Evolutionary conservation across 2,888 invertebrate genomes (phyloP).

Genomic region (Onchidella celtica): DNA sequence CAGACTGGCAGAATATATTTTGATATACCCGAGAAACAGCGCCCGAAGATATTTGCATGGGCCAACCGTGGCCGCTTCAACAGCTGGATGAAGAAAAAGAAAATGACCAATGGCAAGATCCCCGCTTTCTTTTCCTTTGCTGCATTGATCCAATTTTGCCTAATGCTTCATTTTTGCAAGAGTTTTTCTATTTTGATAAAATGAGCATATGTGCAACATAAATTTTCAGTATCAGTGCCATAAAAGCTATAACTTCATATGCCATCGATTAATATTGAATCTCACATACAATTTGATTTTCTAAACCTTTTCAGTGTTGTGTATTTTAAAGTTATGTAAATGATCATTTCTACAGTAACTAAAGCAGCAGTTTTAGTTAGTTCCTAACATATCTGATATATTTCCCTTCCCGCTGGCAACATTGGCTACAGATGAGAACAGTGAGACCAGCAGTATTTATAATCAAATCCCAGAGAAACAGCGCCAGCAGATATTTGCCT

Average conservation of each 20-base stretch:
- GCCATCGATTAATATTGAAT: no score
- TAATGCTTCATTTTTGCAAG: not conserved
- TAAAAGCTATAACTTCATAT: no score
- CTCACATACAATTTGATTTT: no score
- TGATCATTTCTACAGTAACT: no score
- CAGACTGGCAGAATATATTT: constrained; percentile 37
- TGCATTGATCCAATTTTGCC: not conserved
- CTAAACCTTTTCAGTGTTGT: no score
- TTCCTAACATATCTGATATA: no score
- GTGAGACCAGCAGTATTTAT: constrained; percentile 19
- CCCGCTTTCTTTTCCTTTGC: not conserved
- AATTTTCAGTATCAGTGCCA: no score
- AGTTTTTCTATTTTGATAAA: not conserved
- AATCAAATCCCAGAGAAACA: constrained; percentile 35
- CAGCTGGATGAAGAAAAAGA: constrained; percentile 39
- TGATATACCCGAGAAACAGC: constrained; percentile 41
- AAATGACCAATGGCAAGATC: constrained; percentile 39
- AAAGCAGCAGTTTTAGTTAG: no score
- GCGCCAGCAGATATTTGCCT: constrained; percentile 39
- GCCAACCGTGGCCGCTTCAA: constrained; percentile 39
- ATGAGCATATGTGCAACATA: not conserved
- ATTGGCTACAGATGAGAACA: no score
- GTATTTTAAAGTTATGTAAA: no score
- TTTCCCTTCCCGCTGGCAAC: no score
- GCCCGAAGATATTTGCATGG: constrained; percentile 44